Evolutionary conservation across 2,797 vertebrate genomes (phyloP), one percentile per base, ranked within the genome.

Genomic region (Moxostoma hubbsi): DNA sequence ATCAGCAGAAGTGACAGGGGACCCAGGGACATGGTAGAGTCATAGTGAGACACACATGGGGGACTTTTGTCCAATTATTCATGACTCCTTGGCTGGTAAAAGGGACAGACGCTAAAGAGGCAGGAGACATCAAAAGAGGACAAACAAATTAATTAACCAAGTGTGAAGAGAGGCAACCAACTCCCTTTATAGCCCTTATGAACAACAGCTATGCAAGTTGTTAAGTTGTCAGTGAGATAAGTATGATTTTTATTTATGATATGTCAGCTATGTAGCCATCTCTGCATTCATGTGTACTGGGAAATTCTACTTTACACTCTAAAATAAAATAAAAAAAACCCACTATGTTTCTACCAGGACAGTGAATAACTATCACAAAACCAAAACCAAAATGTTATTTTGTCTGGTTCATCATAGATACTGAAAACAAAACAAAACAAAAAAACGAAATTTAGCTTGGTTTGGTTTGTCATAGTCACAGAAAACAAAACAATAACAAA

Each of bases 81-180:
- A 85, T 84, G 80, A 82, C 79, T 79, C 61, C 11, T 13, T 81
- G 77, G 54, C 58, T 66, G 53, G 68, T 65, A 79, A 64, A 73
- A 77, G 7, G 46, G 72, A 76, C 78, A 82, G 65, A 80, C 51
- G 73, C 73, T 66, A 79, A 62, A 77, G 67, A 66, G 73, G 57
- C 79, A 69, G 55, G 18, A 50, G 65, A 81, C 73, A 59, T 75
- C 67, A 55, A 64, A 68, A 71, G 65, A 71, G 62, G 58, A 64
- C 77, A 73, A 82, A 82, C 76, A 82, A 82, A 78, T 82, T 72
- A 79, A 79, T 82, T 79, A 79, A 57, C n/a, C 51, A 78, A 59
- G 72, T 82, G 81, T 75, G 76, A 79, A 74, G 71, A 79, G 65
- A 79, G 65, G 68, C 58, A 18, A 71, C 50, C 15, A 55, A 71